phyloP scores from a whole-genome alignment of 2,888 invertebrate genomes.

The Cylloceria caligata region DNA sequence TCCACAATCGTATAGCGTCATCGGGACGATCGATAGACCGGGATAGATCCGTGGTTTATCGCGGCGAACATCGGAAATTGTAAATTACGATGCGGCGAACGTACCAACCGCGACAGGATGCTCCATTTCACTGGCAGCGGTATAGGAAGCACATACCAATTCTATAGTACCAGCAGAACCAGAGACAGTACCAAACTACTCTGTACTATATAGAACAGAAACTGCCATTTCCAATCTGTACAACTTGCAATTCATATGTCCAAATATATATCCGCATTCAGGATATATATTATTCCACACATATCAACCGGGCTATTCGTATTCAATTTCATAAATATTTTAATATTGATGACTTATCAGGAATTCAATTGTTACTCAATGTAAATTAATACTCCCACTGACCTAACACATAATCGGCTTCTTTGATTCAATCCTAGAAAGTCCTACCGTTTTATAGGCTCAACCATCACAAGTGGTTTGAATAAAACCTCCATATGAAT shows the following conservation, averaged over 20 bases:
- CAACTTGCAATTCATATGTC: not conserved
- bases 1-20: not conserved
- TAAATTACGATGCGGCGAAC: slow-evolving; percentile 59
- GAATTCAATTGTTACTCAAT: too few relatives aligned
- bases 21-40: slow-evolving; percentile 10
- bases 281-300: too few relatives aligned
- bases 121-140: slow-evolving; percentile 42
- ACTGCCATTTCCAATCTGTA: not conserved
- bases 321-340: too few relatives aligned
- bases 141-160: slow-evolving; percentile 18
- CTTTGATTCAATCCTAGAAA: too few relatives aligned
- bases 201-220: not conserved
- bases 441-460: too few relatives aligned
- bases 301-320: too few relatives aligned
- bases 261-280: too few relatives aligned
- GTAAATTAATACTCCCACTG: too few relatives aligned
- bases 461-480: too few relatives aligned
- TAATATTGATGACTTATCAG: too few relatives aligned
- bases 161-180: slow-evolving; percentile 13
- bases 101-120: slow-evolving; percentile 60
- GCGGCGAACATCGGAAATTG: slow-evolving; percentile 52
- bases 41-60: slow-evolving; percentile 9
- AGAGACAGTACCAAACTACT: slow-evolving; percentile 18
- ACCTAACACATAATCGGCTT: too few relatives aligned
- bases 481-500: too few relatives aligned